Percentiles rank a stretch among this genome's conserved stretches.
phyloP scores from a whole-genome alignment of 2,888 invertebrate species.

The Cryptophagus acutangulus region DNA sequence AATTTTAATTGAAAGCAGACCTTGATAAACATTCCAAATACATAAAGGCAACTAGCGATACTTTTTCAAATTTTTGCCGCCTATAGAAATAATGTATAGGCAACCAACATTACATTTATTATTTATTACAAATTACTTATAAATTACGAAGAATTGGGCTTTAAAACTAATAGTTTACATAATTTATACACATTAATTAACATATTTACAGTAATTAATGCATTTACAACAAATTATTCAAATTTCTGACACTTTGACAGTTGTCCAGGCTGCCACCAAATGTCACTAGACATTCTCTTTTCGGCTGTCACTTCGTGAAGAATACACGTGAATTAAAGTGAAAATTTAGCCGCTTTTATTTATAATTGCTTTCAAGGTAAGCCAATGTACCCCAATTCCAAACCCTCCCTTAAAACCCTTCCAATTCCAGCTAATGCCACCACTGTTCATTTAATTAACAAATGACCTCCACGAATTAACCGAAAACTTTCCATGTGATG shows the following conservation, averaged over 20 bases:
- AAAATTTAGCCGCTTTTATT: slow-evolving; percentile 26
- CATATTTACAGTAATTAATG: background rate
- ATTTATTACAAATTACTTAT: no score
- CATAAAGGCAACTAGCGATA: no score
- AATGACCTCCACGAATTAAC: background rate
- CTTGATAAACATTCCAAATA: no score
- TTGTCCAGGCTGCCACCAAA: background rate
- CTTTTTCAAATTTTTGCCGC: no score
- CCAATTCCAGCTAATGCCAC: background rate
- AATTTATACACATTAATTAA: no score
- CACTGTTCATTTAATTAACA: background rate
- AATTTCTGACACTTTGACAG: background rate
- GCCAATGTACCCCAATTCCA: slow-evolving; percentile 7
- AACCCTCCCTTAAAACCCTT: background rate
- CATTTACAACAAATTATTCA: background rate
- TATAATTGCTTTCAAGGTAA: slow-evolving; percentile 24
- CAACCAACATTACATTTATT: no score
- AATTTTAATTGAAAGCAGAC: no score
- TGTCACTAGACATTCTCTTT: slow-evolving; percentile 15
- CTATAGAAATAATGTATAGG: no score
- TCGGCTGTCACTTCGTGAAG: slow-evolving; percentile 24
- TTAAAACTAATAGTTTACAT: no score
- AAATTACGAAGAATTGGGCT: no score
- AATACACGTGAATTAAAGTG: slow-evolving; percentile 27
- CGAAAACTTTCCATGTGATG: slow-evolving; percentile 4